Conservation (phyloP, 1,140 invertebrate genomes). For the Drosophila neocordata region DNA sequence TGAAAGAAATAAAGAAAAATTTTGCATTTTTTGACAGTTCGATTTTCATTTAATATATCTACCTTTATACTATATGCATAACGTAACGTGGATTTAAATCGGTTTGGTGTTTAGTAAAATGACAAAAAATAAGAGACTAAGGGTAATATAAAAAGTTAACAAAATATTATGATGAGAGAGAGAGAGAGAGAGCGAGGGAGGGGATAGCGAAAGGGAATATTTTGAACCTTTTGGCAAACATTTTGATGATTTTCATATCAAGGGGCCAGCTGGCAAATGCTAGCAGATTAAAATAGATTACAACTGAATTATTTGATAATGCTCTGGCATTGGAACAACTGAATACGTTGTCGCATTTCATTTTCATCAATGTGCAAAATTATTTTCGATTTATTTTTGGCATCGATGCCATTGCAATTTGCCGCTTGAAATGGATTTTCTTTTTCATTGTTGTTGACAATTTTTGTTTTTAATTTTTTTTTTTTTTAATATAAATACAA, state of each 20-base stretch:
- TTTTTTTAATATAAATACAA: not conserved
- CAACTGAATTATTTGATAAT: constrained; percentile 57
- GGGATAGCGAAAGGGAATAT: not conserved
- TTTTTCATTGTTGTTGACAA: constrained; percentile 6
- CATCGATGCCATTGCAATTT: constrained; percentile 7
- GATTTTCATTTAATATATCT: constrained; percentile 32
- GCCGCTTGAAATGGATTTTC: constrained; percentile 9
- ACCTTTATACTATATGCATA: constrained; percentile 7
- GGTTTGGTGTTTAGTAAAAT: constrained; percentile 49
- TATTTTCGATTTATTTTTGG: constrained; percentile 34
- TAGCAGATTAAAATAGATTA: constrained; percentile 53
- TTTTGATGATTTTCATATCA: constrained; percentile 31
- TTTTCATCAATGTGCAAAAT: constrained; percentile 30
- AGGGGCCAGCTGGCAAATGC: constrained; percentile 10
- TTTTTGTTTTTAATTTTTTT: not conserved
- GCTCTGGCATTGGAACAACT: constrained; percentile 10
- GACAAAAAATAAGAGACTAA: constrained; percentile 41
- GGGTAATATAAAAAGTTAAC: not conserved
- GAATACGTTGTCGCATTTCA: constrained; percentile 3
- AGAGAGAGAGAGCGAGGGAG: not conserved
- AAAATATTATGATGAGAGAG: not conserved
- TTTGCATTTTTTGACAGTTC: constrained; percentile 46
- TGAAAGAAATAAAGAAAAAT: too few relatives aligned
- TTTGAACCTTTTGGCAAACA: constrained; percentile 16
- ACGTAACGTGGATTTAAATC: constrained; percentile 41